phyloP scores from a whole-genome alignment of 2,797 vertebrate species.

The Malacoctenus gilli region DNA sequence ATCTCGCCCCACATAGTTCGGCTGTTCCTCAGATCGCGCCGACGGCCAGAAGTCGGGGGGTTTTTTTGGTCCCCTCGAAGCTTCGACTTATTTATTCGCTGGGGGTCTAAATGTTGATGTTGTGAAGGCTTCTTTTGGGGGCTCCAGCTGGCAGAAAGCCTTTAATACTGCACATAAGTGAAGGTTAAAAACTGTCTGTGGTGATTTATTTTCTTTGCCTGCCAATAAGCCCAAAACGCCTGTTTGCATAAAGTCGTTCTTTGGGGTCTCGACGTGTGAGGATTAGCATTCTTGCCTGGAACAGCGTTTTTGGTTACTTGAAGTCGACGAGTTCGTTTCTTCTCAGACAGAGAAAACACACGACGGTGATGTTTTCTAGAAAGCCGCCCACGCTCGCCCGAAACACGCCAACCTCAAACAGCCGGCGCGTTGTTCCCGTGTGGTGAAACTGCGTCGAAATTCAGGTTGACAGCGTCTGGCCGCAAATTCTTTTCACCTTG shows the following conservation, averaged over 20 bases:
- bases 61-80: slow-evolving; percentile 34
- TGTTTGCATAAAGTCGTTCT: slow-evolving; percentile 29
- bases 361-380: slow-evolving; percentile 41
- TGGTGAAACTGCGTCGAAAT: slow-evolving; percentile 16
- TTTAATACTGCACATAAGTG: slow-evolving; percentile 45
- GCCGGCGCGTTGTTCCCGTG: not conserved
- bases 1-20: not conserved
- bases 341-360: slow-evolving; percentile 19
- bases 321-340: slow-evolving; percentile 20
- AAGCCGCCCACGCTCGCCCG: slow-evolving; percentile 20
- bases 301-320: slow-evolving; percentile 40
- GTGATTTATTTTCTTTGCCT: slow-evolving; percentile 51
- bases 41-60: not conserved
- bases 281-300: slow-evolving; percentile 41
- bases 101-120: slow-evolving; percentile 5
- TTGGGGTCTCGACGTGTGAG: slow-evolving; percentile 31
- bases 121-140: slow-evolving; percentile 21
- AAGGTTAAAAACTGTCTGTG: slow-evolving; percentile 35
- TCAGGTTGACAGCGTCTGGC: slow-evolving; percentile 21
- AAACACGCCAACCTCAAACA: slow-evolving; percentile 27
- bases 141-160: slow-evolving; percentile 42
- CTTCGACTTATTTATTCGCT: slow-evolving; percentile 13
- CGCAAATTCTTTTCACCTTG: slow-evolving; percentile 29
- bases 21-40: not conserved
- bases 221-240: slow-evolving; percentile 31